Evolutionary conservation across 2,113 vertebrate genomes (phyloP).

Genomic region (Podarcis raffonei): DNA sequence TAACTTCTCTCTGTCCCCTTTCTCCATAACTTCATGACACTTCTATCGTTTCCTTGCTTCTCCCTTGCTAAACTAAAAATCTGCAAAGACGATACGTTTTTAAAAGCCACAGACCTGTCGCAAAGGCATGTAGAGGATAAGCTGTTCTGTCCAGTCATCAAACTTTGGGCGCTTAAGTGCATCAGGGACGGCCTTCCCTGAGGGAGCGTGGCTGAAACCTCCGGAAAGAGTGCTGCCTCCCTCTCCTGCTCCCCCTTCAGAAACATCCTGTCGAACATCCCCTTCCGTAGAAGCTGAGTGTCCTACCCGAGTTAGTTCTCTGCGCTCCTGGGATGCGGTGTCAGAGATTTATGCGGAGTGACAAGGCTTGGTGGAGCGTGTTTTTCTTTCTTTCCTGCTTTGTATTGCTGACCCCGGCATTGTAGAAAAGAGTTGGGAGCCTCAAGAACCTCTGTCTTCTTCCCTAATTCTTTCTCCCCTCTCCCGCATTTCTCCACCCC

Average conservation of each 20-base stretch:
- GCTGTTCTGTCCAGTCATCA: rapidly evolving
- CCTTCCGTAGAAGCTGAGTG: rapidly evolving
- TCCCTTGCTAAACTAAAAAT: neutral
- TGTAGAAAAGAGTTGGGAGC: neutral
- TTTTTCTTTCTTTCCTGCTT: neutral
- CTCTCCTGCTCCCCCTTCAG: neutral
- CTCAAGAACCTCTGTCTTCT: neutral
- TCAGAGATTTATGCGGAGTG: neutral
- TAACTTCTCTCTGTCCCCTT: neutral
- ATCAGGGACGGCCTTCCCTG: neutral
- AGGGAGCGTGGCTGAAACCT: neutral
- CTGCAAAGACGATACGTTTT: neutral
- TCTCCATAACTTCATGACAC: neutral
- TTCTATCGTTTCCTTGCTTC: neutral
- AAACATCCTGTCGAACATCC: rapidly evolving
- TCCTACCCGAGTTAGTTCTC: neutral
- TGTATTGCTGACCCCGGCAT: rapidly evolving
- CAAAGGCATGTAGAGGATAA: neutral
- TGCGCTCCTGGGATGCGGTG: rapidly evolving
- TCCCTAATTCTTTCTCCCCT: neutral
- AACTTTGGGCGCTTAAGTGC: neutral
- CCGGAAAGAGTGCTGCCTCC: neutral
- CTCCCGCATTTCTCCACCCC: too few relatives aligned
- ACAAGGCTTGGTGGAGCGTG: neutral
- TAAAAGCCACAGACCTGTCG: neutral